Percentiles rank a stretch among this genome's conserved stretches.
These are phyloP conservation scores for Heterocephalus glaber DNA, from an alignment of 2,113 vertebrate genomes.

Conservation along the genomic window DNA sequence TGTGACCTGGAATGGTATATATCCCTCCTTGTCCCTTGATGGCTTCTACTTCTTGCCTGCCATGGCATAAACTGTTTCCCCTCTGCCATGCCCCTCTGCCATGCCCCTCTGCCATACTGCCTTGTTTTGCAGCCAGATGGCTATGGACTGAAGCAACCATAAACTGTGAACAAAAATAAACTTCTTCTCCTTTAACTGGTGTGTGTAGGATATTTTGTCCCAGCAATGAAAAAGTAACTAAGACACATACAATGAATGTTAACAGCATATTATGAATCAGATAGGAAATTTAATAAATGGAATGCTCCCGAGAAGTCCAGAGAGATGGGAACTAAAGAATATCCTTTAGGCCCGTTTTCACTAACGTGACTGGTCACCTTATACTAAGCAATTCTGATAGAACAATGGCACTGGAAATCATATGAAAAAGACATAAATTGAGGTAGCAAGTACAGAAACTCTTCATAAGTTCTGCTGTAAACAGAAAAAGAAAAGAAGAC, in stretches of 20 bases:
- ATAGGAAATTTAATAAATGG: neutral
- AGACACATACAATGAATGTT: neutral
- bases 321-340: neutral
- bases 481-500: neutral
- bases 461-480: neutral
- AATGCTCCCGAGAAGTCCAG: neutral
- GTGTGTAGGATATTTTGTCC: neutral
- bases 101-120: neutral
- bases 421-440: neutral
- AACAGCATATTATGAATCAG: neutral
- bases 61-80: neutral
- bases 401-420: neutral
- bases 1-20: neutral
- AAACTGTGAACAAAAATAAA: neutral
- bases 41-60: neutral
- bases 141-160: neutral
- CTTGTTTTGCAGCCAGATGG: neutral
- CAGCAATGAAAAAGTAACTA: neutral
- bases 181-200: neutral
- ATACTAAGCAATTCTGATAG: neutral
- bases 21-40: neutral
- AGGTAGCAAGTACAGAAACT: neutral
- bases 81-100: no score
- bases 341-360: neutral
- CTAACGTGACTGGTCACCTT: neutral